phyloP scores from a whole-genome alignment of 1,140 invertebrate species.

The Goniozus legneri region DNA sequence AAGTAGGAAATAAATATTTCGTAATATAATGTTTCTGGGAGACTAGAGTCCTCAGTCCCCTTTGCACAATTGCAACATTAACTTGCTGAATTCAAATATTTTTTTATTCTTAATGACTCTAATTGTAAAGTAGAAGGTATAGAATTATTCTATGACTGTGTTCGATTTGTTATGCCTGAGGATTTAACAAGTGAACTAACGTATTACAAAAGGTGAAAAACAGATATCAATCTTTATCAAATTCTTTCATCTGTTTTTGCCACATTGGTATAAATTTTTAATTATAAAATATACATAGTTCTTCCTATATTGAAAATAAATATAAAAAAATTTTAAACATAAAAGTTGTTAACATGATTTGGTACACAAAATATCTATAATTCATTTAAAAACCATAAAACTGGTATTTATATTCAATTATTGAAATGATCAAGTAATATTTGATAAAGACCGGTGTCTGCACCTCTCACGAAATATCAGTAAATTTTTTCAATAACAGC shows the following conservation, averaged over 20 bases:
- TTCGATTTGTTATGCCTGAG: conserved; percentile 21
- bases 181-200: conserved; percentile 17
- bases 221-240: conserved; percentile 40
- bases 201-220: conserved; percentile 24
- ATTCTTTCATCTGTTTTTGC: too few species aligned
- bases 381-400: too few species aligned
- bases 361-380: too few species aligned
- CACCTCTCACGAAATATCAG: conserved; percentile 26
- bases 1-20: conserved; percentile 49
- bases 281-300: too few species aligned
- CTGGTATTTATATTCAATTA: too few species aligned
- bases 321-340: too few species aligned
- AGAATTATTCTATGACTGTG: conserved; percentile 23
- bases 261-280: too few species aligned
- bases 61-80: conserved; percentile 32
- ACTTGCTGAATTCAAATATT: conserved; percentile 30
- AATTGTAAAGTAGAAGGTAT: conserved; percentile 28
- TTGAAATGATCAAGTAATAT: conserved; percentile 8
- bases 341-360: too few species aligned
- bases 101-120: conserved; percentile 29
- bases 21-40: conserved; percentile 38
- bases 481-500: conserved; percentile 36
- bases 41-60: conserved; percentile 42
- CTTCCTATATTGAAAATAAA: too few species aligned
- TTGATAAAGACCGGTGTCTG: conserved; percentile 40